Conservation (phyloP, 2,797 vertebrate species). For the Rhinophrynus dorsalis region DNA sequence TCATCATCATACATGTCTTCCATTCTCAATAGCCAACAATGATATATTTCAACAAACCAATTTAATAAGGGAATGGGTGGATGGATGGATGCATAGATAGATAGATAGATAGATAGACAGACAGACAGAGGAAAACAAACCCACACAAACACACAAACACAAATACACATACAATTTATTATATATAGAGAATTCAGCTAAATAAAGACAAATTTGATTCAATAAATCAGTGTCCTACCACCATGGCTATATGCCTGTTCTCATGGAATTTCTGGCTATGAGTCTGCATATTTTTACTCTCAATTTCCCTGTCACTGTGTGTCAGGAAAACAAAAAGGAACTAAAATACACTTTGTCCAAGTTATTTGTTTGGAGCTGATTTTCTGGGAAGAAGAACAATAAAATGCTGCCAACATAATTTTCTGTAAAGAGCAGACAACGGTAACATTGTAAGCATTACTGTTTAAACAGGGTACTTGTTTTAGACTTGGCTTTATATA, state of each 20-base stretch:
- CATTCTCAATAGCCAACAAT: no score
- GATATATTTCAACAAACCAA: no score
- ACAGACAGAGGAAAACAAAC: no score
- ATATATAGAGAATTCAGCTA: no score
- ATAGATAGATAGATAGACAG: no score
- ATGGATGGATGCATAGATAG: no score
- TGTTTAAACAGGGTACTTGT: conserved; percentile 21
- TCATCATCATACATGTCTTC: no score
- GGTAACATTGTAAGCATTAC: conserved; percentile 18
- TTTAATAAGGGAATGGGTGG: no score
- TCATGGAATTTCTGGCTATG: conserved; percentile 3
- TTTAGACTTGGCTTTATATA: conserved; percentile 24
- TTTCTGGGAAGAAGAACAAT: conserved; percentile 38
- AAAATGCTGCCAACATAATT: conserved; percentile 39
- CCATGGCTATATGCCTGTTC: not conserved
- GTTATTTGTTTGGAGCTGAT: conserved; percentile 21
- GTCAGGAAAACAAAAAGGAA: conserved; percentile 26
- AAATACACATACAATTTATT: no score
- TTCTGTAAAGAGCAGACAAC: conserved; percentile 31
- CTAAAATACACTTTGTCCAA: conserved; percentile 28
- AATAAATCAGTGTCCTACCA: not conserved
- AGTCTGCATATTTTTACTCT: conserved; percentile 28
- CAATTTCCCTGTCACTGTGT: conserved; percentile 6
- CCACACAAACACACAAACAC: no score
- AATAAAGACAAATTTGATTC: not conserved